Conservation (phyloP, 2,888 invertebrate species). For the Drosophila fulvimacula region DNA sequence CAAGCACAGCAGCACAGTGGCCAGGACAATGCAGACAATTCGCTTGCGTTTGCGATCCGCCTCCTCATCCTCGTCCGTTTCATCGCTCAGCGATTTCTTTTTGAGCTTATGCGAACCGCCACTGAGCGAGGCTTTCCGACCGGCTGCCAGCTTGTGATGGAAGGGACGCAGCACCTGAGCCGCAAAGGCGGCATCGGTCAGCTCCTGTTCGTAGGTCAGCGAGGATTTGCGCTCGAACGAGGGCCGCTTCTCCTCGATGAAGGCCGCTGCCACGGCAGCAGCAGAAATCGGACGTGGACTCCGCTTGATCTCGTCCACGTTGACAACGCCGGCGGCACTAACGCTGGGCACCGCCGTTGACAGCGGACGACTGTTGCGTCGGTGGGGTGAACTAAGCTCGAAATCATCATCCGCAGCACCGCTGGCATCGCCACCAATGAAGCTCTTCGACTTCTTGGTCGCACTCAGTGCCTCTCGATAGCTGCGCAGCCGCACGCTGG, state of each 20-base stretch:
- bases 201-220: constrained; percentile 83
- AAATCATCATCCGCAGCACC: constrained; percentile 78
- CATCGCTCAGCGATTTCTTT: constrained; percentile 85
- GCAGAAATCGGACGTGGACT: constrained; percentile 83
- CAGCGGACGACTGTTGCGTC: constrained; percentile 84
- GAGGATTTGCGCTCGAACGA: constrained; percentile 84
- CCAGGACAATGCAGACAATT: constrained; percentile 89
- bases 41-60: constrained; percentile 89
- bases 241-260: constrained; percentile 84
- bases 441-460: constrained; percentile 85
- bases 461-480: constrained; percentile 84
- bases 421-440: constrained; percentile 83
- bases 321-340: constrained; percentile 61
- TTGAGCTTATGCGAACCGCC: constrained; percentile 81
- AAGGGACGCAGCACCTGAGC: constrained; percentile 84
- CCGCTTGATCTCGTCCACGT: constrained; percentile 84
- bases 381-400: constrained; percentile 84
- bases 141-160: constrained; percentile 81
- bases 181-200: constrained; percentile 84
- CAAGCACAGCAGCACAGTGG: constrained; percentile 89
- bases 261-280: constrained; percentile 82
- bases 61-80: constrained; percentile 86
- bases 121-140: constrained; percentile 80
- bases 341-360: constrained; percentile 73
- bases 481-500: constrained; percentile 84